Evolutionary conservation across 2,888 invertebrate genomes (phyloP), one percentile per base, ranked within the genome.

Genomic region (Rhogogaster chlorosoma): DNA sequence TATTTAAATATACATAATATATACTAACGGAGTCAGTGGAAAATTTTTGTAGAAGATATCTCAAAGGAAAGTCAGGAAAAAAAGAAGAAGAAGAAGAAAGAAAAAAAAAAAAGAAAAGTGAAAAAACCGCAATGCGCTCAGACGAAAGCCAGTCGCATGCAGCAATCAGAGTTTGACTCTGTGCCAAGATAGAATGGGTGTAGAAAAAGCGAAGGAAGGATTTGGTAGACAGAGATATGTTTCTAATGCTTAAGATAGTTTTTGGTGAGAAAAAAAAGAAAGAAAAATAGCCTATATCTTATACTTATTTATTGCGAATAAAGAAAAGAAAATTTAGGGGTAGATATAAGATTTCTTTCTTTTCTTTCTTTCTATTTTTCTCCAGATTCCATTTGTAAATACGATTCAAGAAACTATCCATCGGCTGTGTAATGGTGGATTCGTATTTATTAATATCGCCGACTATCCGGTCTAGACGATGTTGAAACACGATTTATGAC

Each of bases 111-210:
- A 5, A 4, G 7, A 70, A 29, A 70, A 42, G 15, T 26, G 71
- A 36, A 36, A 10, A 12, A 42, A 32, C 42, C 73, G 77, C 77
- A 49, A 7, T 77, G 77, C 49, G 77, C 77, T 77, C 49, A 77
- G 57, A 53, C 36, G 71, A 38, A 38, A 71, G 57, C 18, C 1
- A 38, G 38, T 36, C 26, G 12, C n/a, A 26, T 18, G 12, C 57
- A 22, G 49, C 38, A 78, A 78, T 78, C 57, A 78, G 12, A 53
- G 36, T 78, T 78, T 78, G 78, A 78, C 53, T 78, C 78, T 57
- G 18, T 78, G 78, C 78, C 78, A 78, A 78, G 29, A 32, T 78
- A 45, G 45, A 45, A 45, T 45, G 45, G 18, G 38, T 18, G n/a
- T 32, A 36, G 71, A 36, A 38, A 32, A 67, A 67, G 15, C 15